Conservation (phyloP, 2,888 invertebrate species). For the Chalcosyrphus nemorum region DNA sequence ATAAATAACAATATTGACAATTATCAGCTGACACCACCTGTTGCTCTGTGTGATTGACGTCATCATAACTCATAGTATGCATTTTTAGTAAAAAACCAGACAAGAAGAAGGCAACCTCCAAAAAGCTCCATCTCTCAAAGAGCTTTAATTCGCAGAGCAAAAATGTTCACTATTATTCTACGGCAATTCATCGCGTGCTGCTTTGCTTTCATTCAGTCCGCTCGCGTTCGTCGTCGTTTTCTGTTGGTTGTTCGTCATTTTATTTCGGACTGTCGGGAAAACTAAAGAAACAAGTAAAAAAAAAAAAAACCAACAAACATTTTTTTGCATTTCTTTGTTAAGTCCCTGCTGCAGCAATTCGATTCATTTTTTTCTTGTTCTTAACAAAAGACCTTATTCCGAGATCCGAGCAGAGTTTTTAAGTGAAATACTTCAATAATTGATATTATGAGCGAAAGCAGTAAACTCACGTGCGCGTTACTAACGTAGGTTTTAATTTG, state of each 20-base stretch:
- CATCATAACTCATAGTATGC: no score
- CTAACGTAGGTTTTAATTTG: not conserved
- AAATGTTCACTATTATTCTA: constrained; percentile 12
- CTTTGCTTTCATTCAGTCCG: constrained; percentile 24
- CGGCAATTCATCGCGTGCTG: constrained; percentile 8
- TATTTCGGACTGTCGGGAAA: not conserved
- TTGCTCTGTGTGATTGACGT: no score
- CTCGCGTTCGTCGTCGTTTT: constrained; percentile 26
- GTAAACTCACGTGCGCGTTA: constrained; percentile 40
- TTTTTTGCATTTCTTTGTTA: constrained; percentile 32
- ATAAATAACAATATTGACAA: not conserved
- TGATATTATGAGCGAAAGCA: constrained; percentile 13
- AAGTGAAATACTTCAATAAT: not conserved
- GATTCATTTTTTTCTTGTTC: not conserved
- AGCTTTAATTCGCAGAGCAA: constrained; percentile 4
- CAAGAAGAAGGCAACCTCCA: not conserved
- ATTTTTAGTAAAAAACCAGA: no score
- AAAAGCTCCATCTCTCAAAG: not conserved
- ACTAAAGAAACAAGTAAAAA: not conserved
- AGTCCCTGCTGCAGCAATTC: constrained; percentile 16
- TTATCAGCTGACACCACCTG: constrained; percentile 27
- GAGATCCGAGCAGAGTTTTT: not conserved
- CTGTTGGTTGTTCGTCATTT: not conserved
- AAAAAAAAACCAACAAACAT: not conserved
- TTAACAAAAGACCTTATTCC: not conserved